Evolutionary conservation across 1,140 invertebrate genomes (phyloP).

Genomic region (Drosophila varians): DNA sequence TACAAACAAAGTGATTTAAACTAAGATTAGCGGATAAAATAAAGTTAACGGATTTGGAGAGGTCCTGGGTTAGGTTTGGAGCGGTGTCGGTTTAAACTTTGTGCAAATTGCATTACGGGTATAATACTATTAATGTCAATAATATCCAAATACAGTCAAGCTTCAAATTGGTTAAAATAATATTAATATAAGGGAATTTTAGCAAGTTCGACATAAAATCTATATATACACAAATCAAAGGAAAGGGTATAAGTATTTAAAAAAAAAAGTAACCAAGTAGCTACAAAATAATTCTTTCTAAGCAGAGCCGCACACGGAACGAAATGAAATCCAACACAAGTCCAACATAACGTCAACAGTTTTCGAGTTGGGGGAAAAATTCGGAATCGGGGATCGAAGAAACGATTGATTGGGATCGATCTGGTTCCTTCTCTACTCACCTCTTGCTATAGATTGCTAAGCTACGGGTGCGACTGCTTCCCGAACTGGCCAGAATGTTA

Average conservation of each 20-base stretch:
- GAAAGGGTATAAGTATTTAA: background rate
- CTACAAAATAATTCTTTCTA: background rate
- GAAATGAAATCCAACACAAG: constrained; percentile 47
- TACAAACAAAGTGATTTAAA: constrained; percentile 32
- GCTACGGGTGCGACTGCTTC: constrained; percentile 74
- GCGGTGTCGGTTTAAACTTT: constrained; percentile 5
- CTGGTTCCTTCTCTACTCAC: constrained; percentile 58
- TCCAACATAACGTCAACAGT: constrained; percentile 22
- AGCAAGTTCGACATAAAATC: constrained; percentile 7
- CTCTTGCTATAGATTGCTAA: constrained; percentile 81
- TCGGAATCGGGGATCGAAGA: constrained; percentile 1
- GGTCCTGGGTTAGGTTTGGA: constrained; percentile 8
- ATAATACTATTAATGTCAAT: constrained; percentile 1
- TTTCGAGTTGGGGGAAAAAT: constrained; percentile 15
- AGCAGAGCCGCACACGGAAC: constrained; percentile 31
- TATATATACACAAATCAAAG: constrained; percentile 51
- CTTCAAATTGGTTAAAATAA: background rate
- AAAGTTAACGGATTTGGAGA: constrained; percentile 5
- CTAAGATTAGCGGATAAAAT: constrained; percentile 31
- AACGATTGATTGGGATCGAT: background rate
- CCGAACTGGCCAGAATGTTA: constrained; percentile 59
- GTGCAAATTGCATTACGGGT: constrained; percentile 3
- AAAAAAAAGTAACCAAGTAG: constrained; percentile 8
- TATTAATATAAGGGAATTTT: background rate
- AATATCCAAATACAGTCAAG: constrained; percentile 3